Conservation (phyloP, 2,888 invertebrate species). For the Pollenia angustigena region DNA sequence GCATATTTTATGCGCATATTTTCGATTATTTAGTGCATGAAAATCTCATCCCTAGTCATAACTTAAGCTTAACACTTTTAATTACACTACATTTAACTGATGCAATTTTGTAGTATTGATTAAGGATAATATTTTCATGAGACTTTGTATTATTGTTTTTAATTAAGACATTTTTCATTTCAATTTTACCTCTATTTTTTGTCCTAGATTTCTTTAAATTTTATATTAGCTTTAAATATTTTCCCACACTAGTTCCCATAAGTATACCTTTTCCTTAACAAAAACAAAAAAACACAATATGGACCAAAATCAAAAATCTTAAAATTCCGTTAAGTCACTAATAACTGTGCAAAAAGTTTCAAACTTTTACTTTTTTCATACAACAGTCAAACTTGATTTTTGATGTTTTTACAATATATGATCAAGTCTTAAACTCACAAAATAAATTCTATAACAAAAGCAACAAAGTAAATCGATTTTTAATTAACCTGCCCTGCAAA, state of each 20-base stretch:
- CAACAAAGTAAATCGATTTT: slow-evolving; percentile 66
- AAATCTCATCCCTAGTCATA: no score
- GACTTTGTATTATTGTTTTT: background rate
- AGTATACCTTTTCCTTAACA: slow-evolving; percentile 10
- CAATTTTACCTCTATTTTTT: background rate
- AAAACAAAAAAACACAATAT: background rate
- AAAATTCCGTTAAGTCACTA: slow-evolving; percentile 43
- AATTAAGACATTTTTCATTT: background rate
- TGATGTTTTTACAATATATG: slow-evolving; percentile 19
- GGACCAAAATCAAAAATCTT: background rate
- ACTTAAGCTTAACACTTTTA: no score
- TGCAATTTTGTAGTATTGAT: no score
- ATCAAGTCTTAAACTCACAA: slow-evolving; percentile 20
- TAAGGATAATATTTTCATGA: no score
- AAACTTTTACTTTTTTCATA: slow-evolving; percentile 39
- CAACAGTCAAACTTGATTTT: background rate
- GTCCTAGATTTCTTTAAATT: background rate
- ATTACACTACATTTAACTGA: no score
- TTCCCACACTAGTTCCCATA: slow-evolving; percentile 45
- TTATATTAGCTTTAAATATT: background rate
- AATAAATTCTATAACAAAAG: slow-evolving; percentile 1
- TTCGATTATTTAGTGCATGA: no score
- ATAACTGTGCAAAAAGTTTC: slow-evolving; percentile 44
- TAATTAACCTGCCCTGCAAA: slow-evolving; percentile 63
- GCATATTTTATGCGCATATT: no score